These are phyloP conservation scores for Enteromius argenteus DNA, from an alignment of 2,797 vertebrate species.

Conservation along the genomic window DNA sequence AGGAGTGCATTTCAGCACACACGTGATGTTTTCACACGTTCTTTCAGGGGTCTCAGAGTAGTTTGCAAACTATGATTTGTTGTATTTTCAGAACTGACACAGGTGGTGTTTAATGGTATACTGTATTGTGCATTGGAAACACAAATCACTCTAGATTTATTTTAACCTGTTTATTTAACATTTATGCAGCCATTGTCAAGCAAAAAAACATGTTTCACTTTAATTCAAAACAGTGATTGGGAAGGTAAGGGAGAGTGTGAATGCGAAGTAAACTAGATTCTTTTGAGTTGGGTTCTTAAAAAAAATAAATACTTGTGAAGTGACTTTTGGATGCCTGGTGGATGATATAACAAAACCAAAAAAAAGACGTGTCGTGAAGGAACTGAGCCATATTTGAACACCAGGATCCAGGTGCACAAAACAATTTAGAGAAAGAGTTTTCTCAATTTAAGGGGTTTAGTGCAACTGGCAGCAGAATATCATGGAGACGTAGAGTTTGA, in stretches of 20 bases:
- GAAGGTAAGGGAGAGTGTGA: not conserved
- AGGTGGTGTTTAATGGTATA: not conserved
- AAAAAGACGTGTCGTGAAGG: not conserved
- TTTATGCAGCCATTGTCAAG: not conserved
- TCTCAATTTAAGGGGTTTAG: not conserved
- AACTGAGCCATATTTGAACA: not conserved
- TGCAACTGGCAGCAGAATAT: not conserved
- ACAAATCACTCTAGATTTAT: not conserved
- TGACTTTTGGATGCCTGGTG: not conserved
- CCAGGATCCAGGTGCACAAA: not conserved
- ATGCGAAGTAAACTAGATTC: not conserved
- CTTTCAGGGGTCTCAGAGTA: not conserved
- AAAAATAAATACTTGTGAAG: not conserved
- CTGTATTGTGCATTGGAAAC: not conserved
- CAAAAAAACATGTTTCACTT: not conserved
- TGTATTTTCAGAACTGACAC: not conserved
- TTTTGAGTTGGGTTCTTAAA: not conserved
- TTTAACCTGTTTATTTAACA: too few relatives aligned
- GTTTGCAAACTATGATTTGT: not conserved
- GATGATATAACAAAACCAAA: not conserved
- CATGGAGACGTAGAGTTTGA: not conserved
- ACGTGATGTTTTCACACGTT: not conserved
- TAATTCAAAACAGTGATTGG: not conserved
- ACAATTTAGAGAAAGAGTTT: not conserved
- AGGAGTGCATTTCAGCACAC: too few relatives aligned